Conservation (phyloP, 2,888 invertebrate genomes). For the Phytoseiulus persimilis region DNA sequence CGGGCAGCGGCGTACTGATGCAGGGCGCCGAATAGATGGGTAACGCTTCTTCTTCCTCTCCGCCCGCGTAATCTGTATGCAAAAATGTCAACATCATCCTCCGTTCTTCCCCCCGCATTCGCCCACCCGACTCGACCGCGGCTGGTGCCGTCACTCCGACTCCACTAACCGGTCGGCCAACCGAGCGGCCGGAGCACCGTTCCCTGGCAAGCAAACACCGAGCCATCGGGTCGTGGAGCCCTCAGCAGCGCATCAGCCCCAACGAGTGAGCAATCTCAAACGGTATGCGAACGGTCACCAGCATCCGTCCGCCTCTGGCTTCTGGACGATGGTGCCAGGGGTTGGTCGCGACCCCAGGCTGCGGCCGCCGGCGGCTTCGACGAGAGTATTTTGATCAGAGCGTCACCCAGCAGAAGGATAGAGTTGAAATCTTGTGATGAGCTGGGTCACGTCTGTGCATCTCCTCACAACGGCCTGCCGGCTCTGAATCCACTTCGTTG, state of each 20-base stretch:
- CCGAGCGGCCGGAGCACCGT: neutral
- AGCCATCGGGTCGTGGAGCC: too few species aligned
- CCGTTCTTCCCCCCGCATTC: neutral
- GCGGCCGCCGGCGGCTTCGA: too few species aligned
- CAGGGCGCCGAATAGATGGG: neutral
- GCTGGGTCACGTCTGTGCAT: slow-evolving; percentile 14
- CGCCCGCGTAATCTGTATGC: slow-evolving; percentile 37
- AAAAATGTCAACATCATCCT: slow-evolving; percentile 35
- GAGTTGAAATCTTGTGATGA: too few species aligned
- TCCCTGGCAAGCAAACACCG: neutral
- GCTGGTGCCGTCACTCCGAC: neutral
- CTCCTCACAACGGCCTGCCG: neutral
- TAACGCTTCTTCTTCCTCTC: neutral
- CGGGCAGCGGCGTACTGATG: neutral
- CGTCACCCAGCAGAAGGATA: too few species aligned
- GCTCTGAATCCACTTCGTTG: slow-evolving; percentile 10
- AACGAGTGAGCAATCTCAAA: too few species aligned
- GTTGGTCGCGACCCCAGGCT: too few species aligned
- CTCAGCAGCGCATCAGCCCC: too few species aligned
- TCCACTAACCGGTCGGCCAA: neutral
- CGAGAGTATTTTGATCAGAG: too few species aligned
- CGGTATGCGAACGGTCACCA: too few species aligned
- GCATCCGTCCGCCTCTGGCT: too few species aligned
- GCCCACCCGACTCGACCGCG: neutral
- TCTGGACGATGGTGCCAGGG: too few species aligned